Evolutionary conservation across 2,113 vertebrate genomes (phyloP), one percentile per base, ranked within the genome.

Genomic region (Mesocricetus auratus): DNA sequence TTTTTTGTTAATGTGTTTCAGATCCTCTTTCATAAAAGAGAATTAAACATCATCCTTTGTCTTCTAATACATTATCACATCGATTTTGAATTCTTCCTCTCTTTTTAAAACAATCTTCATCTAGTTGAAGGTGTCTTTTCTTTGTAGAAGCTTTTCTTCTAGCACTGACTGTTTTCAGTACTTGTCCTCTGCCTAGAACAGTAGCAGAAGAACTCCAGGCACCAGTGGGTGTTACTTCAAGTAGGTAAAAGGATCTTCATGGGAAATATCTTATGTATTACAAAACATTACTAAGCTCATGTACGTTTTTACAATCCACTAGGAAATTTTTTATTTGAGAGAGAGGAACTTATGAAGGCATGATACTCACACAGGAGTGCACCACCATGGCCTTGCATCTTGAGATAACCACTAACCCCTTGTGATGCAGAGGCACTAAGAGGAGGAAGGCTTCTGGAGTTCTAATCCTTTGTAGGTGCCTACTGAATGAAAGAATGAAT

Each of bases 381-480:
- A 75, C 11, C 10, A 73, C 3, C 73, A 45, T 26, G 45, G 0
- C 74, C 13, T 77, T 29, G 5, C 42, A 77, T 47, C 26, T 45
- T 86, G 8, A 22, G 19, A 58, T n/a, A 8, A 39, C 39, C 3
- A 26, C 12, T 60, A 53, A 81, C 42, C 29, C 31, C 21, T 68
- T n/a, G 1, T 0, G 29, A 60, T 39, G 31, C 45, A 77, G 16
- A 12, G 29, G 21, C 7, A 36, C 50, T 53, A 26, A 69, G 4
- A 50, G 10, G 24, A 69, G 22, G 58, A 0, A 6, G 36, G 7
- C 2, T 1, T 78, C 47, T 0, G 7, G 16, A 12, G 24, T 19
- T 36, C 33, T 74, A 12, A 29, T 42, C 5, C 45, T 89, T 60
- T 31, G 15, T 13, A 13, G 31, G 6, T 50, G 13, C 29, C 4